A percentile compares a stretch with the other conserved stretches of the same genome.
These are phyloP conservation scores for Sylvilagus bachmani DNA, from an alignment of 2,113 vertebrate species.

Conservation along the genomic window DNA sequence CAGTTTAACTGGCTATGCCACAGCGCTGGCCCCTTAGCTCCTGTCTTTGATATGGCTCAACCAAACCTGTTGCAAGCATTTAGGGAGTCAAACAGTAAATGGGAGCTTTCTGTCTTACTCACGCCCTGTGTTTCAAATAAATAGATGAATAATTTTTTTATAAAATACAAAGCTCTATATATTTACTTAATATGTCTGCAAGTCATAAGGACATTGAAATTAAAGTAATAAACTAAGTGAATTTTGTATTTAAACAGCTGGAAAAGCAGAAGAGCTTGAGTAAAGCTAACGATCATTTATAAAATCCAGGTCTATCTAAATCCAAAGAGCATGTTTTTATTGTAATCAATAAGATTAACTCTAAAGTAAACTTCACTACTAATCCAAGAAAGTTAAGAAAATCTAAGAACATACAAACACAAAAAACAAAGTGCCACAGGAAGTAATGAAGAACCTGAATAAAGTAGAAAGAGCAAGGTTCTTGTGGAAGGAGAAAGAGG, in stretches of 20 bases:
- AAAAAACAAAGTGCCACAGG: not conserved
- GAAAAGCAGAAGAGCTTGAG: not conserved
- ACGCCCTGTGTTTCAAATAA: too few relatives aligned
- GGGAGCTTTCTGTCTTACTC: too few relatives aligned
- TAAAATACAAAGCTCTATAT: too few relatives aligned
- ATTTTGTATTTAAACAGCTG: not conserved
- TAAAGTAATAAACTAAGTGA: not conserved
- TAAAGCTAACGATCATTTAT: not conserved
- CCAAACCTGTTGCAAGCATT: too few relatives aligned
- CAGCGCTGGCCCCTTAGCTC: too few relatives aligned
- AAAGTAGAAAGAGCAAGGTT: not conserved
- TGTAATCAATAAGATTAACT: too few relatives aligned
- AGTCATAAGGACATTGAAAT: not conserved
- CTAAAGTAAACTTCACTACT: not conserved
- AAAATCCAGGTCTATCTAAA: not conserved
- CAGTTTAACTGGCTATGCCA: too few relatives aligned
- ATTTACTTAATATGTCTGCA: not conserved
- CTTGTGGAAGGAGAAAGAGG: not conserved
- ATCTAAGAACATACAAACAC: rapidly evolving
- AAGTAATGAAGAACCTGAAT: not conserved
- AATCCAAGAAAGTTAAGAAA: not conserved
- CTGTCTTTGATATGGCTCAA: too few relatives aligned
- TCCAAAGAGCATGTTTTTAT: not conserved
- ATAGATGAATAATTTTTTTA: too few relatives aligned
- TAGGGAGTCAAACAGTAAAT: too few relatives aligned